Base-by-base conservation (phyloP, 2,888 invertebrate species). In the Scrobipalpa costella region DNA sequence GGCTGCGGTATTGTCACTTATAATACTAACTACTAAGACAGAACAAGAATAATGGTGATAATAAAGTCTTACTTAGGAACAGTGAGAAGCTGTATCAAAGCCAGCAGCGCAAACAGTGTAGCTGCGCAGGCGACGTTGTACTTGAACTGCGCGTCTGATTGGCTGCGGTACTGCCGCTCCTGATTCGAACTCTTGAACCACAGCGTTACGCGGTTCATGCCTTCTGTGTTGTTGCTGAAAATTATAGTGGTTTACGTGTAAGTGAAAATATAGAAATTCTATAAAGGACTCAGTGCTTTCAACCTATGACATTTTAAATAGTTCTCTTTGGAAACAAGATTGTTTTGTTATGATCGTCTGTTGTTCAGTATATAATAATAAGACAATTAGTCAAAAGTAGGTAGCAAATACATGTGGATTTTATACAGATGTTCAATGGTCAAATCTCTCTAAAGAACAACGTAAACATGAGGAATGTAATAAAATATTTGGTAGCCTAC, bases 121-220 rank as follows among this genome's bases (percentile, higher is more conserved):
- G 95, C 94, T 3, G 97, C 95, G 78, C 96, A 96, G 0, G 95
- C 93, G 64, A 98, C 93, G 86, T 98, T 97, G 85, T 94, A 96
- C 73, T 96, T 95, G 89, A 97, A 98, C 81, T 96, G 96, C 8
- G 94, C 92, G 84, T 98, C 98, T 1, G 94, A 92, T 80, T 96
- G 96, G 69, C 93, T 94, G 57, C 95, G 93, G 83, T 97, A 98
- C 79, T 95, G 95, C 0, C 91, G 88, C 86, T 98, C 98, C 71
- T 96, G 95, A 2, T 92, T 91, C 38, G 92, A 85, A 70, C 95
- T 94, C 64, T 94, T 93, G 89, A 98, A 98, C 94, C 96, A 96
- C 73, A 98, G 93, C 21, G 96, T 94, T 1, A 96, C 86, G 0
- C 96, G 95, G 78, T 95, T 95, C 82, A 98, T 92, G 68, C 96